Conservation (phyloP, 2,888 invertebrate species). For the Latheticus oryzae region DNA sequence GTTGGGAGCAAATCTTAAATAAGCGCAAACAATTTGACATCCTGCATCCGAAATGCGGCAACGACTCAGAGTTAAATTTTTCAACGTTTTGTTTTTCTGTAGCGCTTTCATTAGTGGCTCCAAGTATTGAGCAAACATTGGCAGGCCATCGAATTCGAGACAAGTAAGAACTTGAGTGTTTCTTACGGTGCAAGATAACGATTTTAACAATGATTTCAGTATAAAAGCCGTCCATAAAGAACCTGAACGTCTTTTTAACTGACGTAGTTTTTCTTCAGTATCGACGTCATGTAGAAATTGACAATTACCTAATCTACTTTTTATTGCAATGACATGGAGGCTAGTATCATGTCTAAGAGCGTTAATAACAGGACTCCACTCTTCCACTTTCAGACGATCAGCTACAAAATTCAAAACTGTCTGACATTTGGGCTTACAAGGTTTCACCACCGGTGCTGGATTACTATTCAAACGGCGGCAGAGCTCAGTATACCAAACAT, state of each 20-base stretch:
- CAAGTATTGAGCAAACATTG: slow-evolving; percentile 75
- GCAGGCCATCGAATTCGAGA: slow-evolving; percentile 78
- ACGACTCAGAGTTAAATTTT: slow-evolving; percentile 75
- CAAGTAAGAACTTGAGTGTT: slow-evolving; percentile 73
- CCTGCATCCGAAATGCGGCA: slow-evolving; percentile 79
- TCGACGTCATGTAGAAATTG: slow-evolving; percentile 65
- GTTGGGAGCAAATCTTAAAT: slow-evolving; percentile 75
- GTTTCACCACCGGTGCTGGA: slow-evolving; percentile 60
- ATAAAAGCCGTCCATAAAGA: slow-evolving; percentile 77
- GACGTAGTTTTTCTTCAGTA: slow-evolving; percentile 72
- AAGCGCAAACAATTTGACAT: slow-evolving; percentile 77
- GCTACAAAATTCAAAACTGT: slow-evolving; percentile 74
- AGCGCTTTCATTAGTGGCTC: slow-evolving; percentile 68
- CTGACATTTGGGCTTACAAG: slow-evolving; percentile 60
- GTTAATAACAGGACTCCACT: slow-evolving; percentile 81
- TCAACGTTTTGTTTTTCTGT: slow-evolving; percentile 73
- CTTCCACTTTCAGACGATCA: slow-evolving; percentile 79
- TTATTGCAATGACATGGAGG: slow-evolving; percentile 75
- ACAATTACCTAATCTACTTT: slow-evolving; percentile 66
- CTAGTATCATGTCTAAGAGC: slow-evolving; percentile 79
- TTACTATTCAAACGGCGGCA: slow-evolving; percentile 61
- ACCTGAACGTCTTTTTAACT: slow-evolving; percentile 65
- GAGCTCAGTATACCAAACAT: slow-evolving; percentile 64
- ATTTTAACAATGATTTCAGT: slow-evolving; percentile 74
- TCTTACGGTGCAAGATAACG: slow-evolving; percentile 73